Evolutionary conservation across 1,140 invertebrate genomes (phyloP), one percentile per base, ranked within the genome.

Genomic region (Drosophila takahashii): DNA sequence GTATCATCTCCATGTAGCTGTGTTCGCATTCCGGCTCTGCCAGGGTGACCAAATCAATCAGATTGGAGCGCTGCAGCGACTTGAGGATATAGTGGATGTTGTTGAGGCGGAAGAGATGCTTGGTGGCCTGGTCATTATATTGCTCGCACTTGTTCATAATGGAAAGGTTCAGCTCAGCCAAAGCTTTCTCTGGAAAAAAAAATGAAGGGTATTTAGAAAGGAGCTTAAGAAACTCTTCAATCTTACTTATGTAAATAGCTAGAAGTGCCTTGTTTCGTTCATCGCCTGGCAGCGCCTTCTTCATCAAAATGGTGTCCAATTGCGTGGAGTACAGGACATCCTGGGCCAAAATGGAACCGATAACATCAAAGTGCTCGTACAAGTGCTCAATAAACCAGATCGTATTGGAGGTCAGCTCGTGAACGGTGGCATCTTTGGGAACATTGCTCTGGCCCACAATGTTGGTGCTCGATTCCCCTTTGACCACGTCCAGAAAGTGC

Each of bases 391-490:
- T 93, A 93, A 98, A 97, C 67, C 97, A 95, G 42, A 98, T 94
- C 53, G 98, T 97, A 92, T 99, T 98, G 52, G 96, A 97, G 3
- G 98, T 98, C 44, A 98, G 93, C 93, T 99, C 97, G 91, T 98
- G 98, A 22, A 99, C 98, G 0, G 98, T 99, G 61, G 98, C 98
- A 94, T 99, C 98, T 92, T 96, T 96, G 0, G 98, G 97, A 10
- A 93, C 93, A 79, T 91, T 91, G 62, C 90, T 92, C 42, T 91
- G 91, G 4, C 92, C 90, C 8, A 92, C 91, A 81, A 98, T 94
- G 75, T 95, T 95, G 4, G 96, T 95, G 36, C 96, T 96, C 10
- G 95, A 95, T 91, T 99, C 98, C 64, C 95, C 95, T 81, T 97
- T 95, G 47, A 99, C 95, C 78, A 95, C 97, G 84, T 98, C 97